Conservation (phyloP, 2,888 invertebrate genomes). For the Callyntrura guangdongensis region DNA sequence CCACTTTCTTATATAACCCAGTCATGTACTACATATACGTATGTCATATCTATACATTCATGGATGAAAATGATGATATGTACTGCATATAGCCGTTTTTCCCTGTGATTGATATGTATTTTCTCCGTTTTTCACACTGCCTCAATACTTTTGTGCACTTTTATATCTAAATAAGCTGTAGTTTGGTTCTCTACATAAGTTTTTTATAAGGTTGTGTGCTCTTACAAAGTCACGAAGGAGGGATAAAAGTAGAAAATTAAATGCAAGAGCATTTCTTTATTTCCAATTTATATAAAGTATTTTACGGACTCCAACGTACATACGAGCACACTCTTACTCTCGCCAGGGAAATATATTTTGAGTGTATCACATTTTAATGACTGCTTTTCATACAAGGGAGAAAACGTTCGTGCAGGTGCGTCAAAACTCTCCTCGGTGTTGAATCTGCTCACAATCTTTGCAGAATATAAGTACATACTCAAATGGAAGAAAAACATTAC, state of each 20-base stretch:
- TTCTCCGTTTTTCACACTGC: too few species aligned
- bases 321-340: neutral
- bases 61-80: too few species aligned
- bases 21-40: too few species aligned
- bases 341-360: conserved; percentile 15
- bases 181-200: neutral
- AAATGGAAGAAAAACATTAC: neutral
- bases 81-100: too few species aligned
- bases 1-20: too few species aligned
- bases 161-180: too few species aligned
- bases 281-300: conserved; percentile 45
- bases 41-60: too few species aligned
- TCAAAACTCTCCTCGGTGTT: too few species aligned
- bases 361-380: neutral
- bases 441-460: neutral
- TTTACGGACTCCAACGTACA: conserved; percentile 13
- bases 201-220: too few species aligned
- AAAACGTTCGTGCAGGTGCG: neutral
- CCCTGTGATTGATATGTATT: too few species aligned
- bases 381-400: neutral
- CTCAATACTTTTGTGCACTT: too few species aligned
- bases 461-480: neutral
- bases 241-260: conserved; percentile 52
- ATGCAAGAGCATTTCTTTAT: conserved; percentile 41
- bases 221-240: neutral